Evolutionary conservation across 2,113 vertebrate species (phyloP), one percentile per base, ranked within the genome.

Genomic region (Lophius piscatorius): DNA sequence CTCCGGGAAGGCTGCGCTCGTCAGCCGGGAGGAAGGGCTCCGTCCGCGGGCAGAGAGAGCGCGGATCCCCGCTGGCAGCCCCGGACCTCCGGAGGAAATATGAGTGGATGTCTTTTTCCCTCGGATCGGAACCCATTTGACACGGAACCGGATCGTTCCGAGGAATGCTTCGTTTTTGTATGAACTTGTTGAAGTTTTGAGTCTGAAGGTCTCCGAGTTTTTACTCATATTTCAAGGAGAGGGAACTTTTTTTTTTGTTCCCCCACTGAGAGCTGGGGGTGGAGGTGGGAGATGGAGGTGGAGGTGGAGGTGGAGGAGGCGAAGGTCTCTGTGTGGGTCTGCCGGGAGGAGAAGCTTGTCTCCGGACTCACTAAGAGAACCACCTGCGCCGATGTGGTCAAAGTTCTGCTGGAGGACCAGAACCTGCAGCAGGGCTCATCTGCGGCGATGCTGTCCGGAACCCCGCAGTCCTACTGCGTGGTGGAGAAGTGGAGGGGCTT

Each of bases 401-500:
- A 84, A 38, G 96, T 94, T 46, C 83, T 98, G 28, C 79, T 98
- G 87, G 94, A 94, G 40, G 95, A 98, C 80, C 91, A 93, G 86
- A 90, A 91, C 82, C 82, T 92, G 65, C 85, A 86, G 79, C 90
- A 91, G 70, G 79, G 80, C 59, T 71, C 61, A 13, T 80, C 82
- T 46, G 80, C 81, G 4, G 91, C 91, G 61, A 90, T 95, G 93
- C 86, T 96, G 61, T 91, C 92, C 69, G 94, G 94, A 1, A 76
- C 92, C 7, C 91, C 94, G 13, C 92, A 94, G 57, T 92, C 94
- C 51, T 97, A 98, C 74, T 98, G 96, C 86, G 90, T 98, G 40
- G 96, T 97, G 88, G 96, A 98, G 89, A 98, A 97, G 82, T 98
- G 96, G 96, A 88, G 96, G 16, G 96, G 96, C 60, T 96, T 95